phyloP scores from a whole-genome alignment of 2,888 invertebrate species.

The Oasisia sp. region DNA sequence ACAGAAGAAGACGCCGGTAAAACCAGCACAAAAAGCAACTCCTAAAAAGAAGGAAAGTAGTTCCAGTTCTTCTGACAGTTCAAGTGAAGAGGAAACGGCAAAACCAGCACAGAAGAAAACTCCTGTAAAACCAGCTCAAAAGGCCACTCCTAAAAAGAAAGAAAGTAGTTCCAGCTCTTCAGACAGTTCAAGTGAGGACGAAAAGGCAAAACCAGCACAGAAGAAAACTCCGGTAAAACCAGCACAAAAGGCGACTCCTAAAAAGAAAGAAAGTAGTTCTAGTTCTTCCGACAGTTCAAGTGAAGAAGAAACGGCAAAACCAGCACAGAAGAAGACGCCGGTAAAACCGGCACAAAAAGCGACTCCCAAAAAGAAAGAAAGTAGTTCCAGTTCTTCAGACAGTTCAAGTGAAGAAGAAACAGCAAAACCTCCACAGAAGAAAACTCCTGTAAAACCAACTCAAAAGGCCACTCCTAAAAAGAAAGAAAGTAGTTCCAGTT shows the following conservation, averaged over 20 bases:
- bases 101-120: background rate
- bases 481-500: slow-evolving; percentile 13
- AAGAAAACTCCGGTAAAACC: background rate
- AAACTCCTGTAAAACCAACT: background rate
- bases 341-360: background rate
- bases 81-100: background rate
- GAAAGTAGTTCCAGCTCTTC: background rate
- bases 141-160: background rate
- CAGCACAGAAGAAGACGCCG: background rate
- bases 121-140: background rate
- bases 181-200: background rate
- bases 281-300: background rate
- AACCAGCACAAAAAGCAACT: background rate
- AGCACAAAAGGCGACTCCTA: background rate
- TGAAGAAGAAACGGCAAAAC: background rate
- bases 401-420: background rate
- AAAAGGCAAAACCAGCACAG: background rate
- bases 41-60: background rate
- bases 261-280: background rate
- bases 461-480: background rate
- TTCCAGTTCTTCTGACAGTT: background rate
- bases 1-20: background rate
- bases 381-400: background rate
- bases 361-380: background rate
- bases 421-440: background rate